Conservation (phyloP, 1,140 invertebrate genomes). For the Sweltsa coloradensis region DNA sequence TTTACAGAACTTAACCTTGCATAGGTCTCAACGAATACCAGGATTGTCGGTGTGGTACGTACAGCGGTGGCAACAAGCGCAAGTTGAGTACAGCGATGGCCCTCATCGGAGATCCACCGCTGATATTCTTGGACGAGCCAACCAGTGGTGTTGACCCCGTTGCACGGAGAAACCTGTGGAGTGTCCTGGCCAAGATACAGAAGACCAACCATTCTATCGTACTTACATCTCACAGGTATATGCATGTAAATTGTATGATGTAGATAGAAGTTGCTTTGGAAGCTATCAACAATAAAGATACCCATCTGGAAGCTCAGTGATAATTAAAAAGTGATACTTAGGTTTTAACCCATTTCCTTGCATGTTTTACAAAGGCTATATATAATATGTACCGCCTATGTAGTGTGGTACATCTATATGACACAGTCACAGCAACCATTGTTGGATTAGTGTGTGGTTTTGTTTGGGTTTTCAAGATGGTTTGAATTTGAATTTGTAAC, state of each 20-base stretch:
- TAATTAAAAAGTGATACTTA: no score
- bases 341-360: no score
- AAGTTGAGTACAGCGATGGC: constrained; percentile 91
- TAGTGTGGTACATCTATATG: no score
- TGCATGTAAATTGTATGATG: background rate
- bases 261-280: no score
- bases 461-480: no score
- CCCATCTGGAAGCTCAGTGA: constrained; percentile 39
- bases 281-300: no score
- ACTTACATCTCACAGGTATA: constrained; percentile 62
- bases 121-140: constrained; percentile 81
- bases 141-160: constrained; percentile 75
- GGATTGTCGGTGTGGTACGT: constrained; percentile 34
- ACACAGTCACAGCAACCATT: no score
- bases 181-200: constrained; percentile 48
- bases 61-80: constrained; percentile 88
- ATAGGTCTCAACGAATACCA: constrained; percentile 6
- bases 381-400: no score
- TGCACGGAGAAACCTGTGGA: constrained; percentile 67
- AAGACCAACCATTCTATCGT: constrained; percentile 55
- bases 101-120: constrained; percentile 74
- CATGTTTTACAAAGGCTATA: no score
- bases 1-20: no score
- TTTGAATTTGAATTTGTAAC: no score
- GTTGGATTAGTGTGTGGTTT: no score